Evolutionary conservation across 2,797 vertebrate species (phyloP).

Genomic region (Acanthopagrus latus): DNA sequence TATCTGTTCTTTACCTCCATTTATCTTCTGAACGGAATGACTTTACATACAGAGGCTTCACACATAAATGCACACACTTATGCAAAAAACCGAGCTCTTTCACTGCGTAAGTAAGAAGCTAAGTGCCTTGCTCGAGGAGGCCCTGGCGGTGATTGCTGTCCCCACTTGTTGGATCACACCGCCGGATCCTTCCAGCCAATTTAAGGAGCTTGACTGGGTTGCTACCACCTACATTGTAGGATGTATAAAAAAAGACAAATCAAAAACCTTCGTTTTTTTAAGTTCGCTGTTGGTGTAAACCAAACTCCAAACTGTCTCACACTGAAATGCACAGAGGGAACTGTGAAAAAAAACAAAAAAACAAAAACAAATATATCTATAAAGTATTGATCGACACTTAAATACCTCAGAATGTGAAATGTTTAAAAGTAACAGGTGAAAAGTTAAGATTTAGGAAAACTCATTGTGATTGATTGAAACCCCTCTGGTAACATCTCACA

Average conservation of each 20-base stretch:
- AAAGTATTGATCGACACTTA: too few relatives aligned
- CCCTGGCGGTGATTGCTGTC: neutral
- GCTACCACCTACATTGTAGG: neutral
- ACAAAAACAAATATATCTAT: too few relatives aligned
- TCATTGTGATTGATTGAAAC: neutral
- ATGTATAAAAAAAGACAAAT: neutral
- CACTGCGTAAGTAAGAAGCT: neutral
- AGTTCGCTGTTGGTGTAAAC: neutral
- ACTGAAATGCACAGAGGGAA: neutral
- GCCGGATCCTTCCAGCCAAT: neutral
- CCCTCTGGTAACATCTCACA: neutral
- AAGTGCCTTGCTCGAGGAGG: neutral
- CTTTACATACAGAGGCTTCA: neutral
- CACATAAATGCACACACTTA: neutral
- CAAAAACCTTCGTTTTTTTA: neutral
- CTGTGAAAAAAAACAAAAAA: too few relatives aligned
- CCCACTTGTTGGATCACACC: neutral
- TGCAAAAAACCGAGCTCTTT: neutral
- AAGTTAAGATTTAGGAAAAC: too few relatives aligned
- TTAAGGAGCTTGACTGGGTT: neutral
- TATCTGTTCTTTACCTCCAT: neutral
- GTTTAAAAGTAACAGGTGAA: too few relatives aligned
- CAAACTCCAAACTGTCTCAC: neutral
- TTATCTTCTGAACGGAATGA: conserved; percentile 12
- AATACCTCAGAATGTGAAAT: too few relatives aligned